phyloP scores from a whole-genome alignment of 30 jellyfish, hydroid and myxozoan genomes.

The Aurelia aurita region DNA sequence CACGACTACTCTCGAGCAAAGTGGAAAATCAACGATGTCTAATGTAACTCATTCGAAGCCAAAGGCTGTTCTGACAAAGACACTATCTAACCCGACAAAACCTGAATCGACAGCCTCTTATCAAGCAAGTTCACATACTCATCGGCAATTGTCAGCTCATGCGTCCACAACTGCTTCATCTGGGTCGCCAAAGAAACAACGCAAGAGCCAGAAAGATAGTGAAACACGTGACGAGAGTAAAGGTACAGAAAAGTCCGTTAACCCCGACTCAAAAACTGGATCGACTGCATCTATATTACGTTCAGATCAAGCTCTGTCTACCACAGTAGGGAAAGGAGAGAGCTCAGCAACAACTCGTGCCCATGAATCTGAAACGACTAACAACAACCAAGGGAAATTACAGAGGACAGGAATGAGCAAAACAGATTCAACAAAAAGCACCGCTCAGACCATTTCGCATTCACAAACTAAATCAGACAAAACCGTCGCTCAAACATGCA shows the following conservation, averaged over 20 bases:
- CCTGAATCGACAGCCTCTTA: background rate
- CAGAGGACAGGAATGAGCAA: background rate
- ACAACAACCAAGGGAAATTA: background rate
- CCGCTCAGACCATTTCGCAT: background rate
- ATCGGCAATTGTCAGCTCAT: background rate
- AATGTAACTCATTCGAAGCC: background rate
- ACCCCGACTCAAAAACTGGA: too few relatives aligned
- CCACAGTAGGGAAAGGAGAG: too few relatives aligned
- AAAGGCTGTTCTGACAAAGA: slow-evolving; percentile 9
- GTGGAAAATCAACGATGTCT: too few relatives aligned
- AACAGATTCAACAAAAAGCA: background rate
- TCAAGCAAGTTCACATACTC: background rate
- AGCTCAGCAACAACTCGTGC: background rate
- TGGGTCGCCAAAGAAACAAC: too few relatives aligned
- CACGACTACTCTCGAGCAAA: too few relatives aligned
- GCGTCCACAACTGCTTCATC: too few relatives aligned
- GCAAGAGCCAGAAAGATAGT: too few relatives aligned
- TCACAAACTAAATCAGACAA: background rate
- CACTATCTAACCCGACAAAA: slow-evolving; percentile 37
- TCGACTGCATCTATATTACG: too few relatives aligned
- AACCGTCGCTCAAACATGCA: background rate
- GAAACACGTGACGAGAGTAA: too few relatives aligned
- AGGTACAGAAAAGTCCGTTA: too few relatives aligned
- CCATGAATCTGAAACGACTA: background rate
- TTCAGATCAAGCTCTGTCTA: too few relatives aligned